These are phyloP conservation scores for Noctua comes DNA, from an alignment of 2,888 invertebrate genomes.

Conservation along the genomic window DNA sequence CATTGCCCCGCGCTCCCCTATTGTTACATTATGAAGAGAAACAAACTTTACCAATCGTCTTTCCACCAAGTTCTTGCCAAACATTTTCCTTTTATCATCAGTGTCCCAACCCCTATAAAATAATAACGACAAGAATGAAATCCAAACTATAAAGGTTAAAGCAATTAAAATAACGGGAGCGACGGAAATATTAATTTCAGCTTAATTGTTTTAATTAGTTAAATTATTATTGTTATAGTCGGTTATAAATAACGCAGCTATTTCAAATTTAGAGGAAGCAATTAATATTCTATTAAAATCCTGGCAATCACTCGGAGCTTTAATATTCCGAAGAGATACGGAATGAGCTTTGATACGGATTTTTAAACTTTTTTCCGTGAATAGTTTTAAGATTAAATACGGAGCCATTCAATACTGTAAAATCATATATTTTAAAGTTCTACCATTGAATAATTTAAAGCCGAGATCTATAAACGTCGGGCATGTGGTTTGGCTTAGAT, in stretches of 20 bases:
- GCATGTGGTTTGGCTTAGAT: not conserved
- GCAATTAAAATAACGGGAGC: constrained; percentile 53
- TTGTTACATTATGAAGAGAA: not conserved
- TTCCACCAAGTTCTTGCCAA: not conserved
- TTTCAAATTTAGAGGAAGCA: constrained; percentile 37
- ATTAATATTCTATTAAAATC: constrained; percentile 40
- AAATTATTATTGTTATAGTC: constrained; percentile 48
- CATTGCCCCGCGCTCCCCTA: too few relatives aligned
- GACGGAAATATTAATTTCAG: constrained; percentile 53
- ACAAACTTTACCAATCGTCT: not conserved
- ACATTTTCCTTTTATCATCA: not conserved
- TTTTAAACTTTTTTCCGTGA: constrained; percentile 7
- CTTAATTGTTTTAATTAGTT: constrained; percentile 57
- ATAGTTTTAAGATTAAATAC: constrained; percentile 5
- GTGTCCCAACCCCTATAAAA: constrained; percentile 23
- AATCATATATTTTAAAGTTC: constrained; percentile 2
- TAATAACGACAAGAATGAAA: constrained; percentile 30
- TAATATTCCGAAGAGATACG: constrained; percentile 7
- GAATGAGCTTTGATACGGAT: not conserved
- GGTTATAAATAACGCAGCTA: constrained; percentile 42
- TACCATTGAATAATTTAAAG: not conserved
- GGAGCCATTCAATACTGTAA: not conserved
- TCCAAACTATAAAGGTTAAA: constrained; percentile 36
- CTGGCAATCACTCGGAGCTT: constrained; percentile 14
- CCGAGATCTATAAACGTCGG: not conserved